Evolutionary conservation across 30 jellyfish, hydroid and myxozoan genomes (phyloP).

Genomic region (Aurelia aurita): DNA sequence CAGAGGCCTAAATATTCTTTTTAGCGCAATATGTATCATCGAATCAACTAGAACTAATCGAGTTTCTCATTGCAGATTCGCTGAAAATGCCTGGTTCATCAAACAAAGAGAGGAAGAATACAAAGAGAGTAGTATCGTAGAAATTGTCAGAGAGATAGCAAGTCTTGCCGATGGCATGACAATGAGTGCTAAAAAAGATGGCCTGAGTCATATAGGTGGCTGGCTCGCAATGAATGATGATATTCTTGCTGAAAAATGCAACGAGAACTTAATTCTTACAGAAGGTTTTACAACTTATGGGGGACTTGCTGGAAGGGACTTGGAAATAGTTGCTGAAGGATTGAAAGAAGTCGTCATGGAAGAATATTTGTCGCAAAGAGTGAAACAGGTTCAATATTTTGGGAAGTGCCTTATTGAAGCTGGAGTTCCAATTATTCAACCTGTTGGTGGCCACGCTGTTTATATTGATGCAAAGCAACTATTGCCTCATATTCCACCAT

Average conservation of each 20-base stretch:
- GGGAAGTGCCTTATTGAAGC: conserved; percentile 53
- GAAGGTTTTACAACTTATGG: conserved; percentile 80
- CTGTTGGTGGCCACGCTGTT: conserved; percentile 88
- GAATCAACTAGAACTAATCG: too few species aligned
- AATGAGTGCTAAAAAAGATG: conserved; percentile 85
- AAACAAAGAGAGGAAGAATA: conserved; percentile 57
- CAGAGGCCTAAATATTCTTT: too few species aligned
- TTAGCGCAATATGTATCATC: too few species aligned
- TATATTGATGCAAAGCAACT: conserved; percentile 72
- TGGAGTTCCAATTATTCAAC: conserved; percentile 69
- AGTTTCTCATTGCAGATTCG: conserved; percentile 33
- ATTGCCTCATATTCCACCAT: conserved; percentile 70
- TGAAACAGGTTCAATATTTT: conserved; percentile 75
- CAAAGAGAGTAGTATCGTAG: conserved; percentile 41
- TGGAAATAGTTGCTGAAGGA: conserved; percentile 75
- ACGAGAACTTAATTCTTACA: conserved; percentile 56
- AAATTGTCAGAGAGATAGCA: conserved; percentile 72
- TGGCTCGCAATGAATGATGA: conserved; percentile 75
- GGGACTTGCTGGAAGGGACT: conserved; percentile 74
- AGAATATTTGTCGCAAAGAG: conserved; percentile 67
- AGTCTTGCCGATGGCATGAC: conserved; percentile 79
- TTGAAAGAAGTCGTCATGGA: conserved; percentile 71
- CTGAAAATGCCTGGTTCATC: conserved; percentile 84
- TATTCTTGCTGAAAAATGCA: conserved; percentile 61
- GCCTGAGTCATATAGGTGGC: conserved; percentile 81